A percentile compares a stretch with the other conserved stretches of the same genome.
Conservation (phyloP, 2,797 vertebrate genomes). For the Phylloscopus collybita region DNA sequence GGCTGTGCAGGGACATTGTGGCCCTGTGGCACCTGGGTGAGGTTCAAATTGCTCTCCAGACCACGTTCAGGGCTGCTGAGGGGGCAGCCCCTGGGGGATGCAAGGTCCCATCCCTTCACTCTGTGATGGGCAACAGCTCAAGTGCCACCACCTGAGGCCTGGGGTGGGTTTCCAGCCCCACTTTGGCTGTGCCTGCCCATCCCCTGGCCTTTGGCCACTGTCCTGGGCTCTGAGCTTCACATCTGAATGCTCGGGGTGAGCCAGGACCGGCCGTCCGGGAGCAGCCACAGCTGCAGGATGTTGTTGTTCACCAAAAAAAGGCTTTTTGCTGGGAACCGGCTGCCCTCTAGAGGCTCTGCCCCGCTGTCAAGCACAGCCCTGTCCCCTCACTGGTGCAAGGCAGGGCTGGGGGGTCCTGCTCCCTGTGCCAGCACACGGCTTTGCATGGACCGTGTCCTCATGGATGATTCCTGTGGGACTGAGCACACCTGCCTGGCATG, state of each 20-base stretch:
- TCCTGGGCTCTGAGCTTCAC: neutral
- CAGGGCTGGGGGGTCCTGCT: neutral
- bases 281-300: neutral
- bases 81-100: neutral
- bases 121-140: neutral
- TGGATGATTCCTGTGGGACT: too few relatives aligned
- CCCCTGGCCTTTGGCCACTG: neutral
- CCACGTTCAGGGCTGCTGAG: rapidly evolving
- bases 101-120: neutral
- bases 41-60: neutral
- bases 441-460: rapidly evolving
- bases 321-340: neutral
- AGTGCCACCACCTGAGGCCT: neutral
- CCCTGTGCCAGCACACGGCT: rapidly evolving
- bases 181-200: neutral
- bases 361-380: neutral
- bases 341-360: slow-evolving; percentile 64
- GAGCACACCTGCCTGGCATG: rapidly evolving
- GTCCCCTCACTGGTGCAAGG: neutral
- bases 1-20: neutral
- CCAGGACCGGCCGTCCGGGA: rapidly evolving
- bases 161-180: rapidly evolving
- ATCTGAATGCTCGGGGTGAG: rapidly evolving
- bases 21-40: neutral
- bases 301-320: rapidly evolving